Evolutionary conservation across 2,797 vertebrate species (phyloP), one percentile per base, ranked within the genome.

Genomic region (Microctenopoma steveboyesi): DNA sequence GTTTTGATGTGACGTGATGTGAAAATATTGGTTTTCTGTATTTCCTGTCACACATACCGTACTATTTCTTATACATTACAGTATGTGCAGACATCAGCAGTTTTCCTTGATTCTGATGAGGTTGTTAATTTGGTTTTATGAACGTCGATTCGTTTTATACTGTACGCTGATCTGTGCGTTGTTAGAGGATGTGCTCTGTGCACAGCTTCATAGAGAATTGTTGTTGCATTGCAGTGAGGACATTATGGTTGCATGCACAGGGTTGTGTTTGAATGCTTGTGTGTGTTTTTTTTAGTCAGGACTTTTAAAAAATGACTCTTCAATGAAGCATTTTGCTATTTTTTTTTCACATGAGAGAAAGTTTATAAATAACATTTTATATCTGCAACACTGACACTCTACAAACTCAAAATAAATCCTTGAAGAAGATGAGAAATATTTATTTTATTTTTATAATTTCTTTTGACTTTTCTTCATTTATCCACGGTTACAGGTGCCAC

Each of bases 401-500:
- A 22, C 22, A 22, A 30, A 33, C 30, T 33, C 30, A 33, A 33
- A 33, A 33, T 33, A 11, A 14, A 51, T 52, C 33, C 8, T 27
- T 30, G 4, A 62, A 48, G 61, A 61, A 14, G 1, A 2, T 48
- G 27, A 54, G 0, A 10, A 27, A 42, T 43, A 2, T 69, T 69
- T 30, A 0, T 13, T 27, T 47, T 1, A 33, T 33, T 33, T 33
- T 33, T 47, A 33, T 30, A 12, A 3, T 43, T 33, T 42, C 9
- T 28, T 18, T 1, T 0, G 2, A 13, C 4, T 47, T 47, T 39
- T 40, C 18, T 49, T 47, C 2, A 5, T 35, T 66, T 5, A 7
- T 45, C 15, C 28, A 22, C 62, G 10, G 45, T 71, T 42, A 51
- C 81, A 96, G 95, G 84, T 93, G 88, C 80, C 92, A 81, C 63